Conservation (phyloP, 2,797 vertebrate species). For the Danio tinwini region DNA sequence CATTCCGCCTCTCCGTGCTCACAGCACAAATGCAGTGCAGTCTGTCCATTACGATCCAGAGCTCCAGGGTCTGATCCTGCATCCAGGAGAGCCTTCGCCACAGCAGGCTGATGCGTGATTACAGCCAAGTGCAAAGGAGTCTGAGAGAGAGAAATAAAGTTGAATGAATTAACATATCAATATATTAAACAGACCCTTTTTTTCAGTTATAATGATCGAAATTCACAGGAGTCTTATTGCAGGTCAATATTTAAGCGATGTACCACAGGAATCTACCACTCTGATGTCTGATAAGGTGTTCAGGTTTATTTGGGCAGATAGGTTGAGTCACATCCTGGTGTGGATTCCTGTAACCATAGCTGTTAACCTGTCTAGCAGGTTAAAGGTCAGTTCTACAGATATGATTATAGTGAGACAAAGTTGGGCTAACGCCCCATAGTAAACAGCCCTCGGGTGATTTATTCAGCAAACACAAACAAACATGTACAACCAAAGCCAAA, state of each 20-base stretch:
- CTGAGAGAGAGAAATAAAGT: constrained; percentile 65
- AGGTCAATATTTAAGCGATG: constrained; percentile 2
- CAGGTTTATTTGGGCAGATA: constrained; percentile 32
- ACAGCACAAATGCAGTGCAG: constrained; percentile 85
- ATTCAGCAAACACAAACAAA: constrained; percentile 8
- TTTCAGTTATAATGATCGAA: not conserved
- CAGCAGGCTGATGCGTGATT: constrained; percentile 80
- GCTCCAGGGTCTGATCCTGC: constrained; percentile 81
- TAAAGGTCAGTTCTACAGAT: constrained; percentile 65
- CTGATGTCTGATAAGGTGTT: constrained; percentile 2
- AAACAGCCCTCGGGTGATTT: constrained; percentile 41
- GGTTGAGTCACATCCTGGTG: constrained; percentile 56
- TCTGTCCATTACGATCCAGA: constrained; percentile 89
- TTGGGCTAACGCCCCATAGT: constrained; percentile 21
- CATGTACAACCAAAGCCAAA: not conserved
- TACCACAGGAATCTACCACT: not conserved
- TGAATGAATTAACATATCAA: not conserved
- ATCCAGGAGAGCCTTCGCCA: constrained; percentile 78
- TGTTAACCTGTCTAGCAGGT: constrained; percentile 58
- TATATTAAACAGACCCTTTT: not conserved
- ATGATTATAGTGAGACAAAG: constrained; percentile 26
- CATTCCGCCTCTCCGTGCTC: constrained; percentile 80
- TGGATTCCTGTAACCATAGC: constrained; percentile 55
- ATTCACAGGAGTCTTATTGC: not conserved
- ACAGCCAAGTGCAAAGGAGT: constrained; percentile 90